phyloP scores from a whole-genome alignment of 2,797 vertebrate genomes.

The Diglossa cyanea region DNA sequence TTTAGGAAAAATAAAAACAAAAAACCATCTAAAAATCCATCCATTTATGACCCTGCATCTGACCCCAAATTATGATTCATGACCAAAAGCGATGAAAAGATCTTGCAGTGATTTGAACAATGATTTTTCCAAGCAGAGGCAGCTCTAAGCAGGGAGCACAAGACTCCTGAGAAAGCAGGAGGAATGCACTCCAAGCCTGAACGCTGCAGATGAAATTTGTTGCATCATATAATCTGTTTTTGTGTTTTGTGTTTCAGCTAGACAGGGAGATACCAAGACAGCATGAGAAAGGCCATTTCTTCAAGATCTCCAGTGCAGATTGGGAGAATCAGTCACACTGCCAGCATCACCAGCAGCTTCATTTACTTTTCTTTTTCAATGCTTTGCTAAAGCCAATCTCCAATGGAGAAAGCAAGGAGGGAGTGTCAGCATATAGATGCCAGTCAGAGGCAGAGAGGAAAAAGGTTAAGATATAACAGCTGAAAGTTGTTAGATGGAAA shows the following conservation, averaged over 20 bases:
- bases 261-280: neutral
- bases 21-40: neutral
- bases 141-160: neutral
- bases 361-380: neutral
- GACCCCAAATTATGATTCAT: neutral
- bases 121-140: neutral
- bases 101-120: neutral
- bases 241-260: neutral
- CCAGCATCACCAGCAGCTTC: neutral
- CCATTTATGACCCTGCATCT: neutral
- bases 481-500: constrained; percentile 11
- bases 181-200: neutral
- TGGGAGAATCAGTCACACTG: neutral
- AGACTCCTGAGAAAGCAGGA: constrained; percentile 29
- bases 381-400: neutral
- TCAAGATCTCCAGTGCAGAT: neutral
- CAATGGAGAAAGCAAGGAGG: neutral
- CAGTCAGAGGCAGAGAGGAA: neutral
- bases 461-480: neutral
- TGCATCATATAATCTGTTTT: neutral
- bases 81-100: neutral
- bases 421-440: neutral
- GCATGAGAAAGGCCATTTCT: neutral
- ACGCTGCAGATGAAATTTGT: neutral
- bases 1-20: neutral